Conservation (phyloP, 2,113 vertebrate species). For the Platanista minor region DNA sequence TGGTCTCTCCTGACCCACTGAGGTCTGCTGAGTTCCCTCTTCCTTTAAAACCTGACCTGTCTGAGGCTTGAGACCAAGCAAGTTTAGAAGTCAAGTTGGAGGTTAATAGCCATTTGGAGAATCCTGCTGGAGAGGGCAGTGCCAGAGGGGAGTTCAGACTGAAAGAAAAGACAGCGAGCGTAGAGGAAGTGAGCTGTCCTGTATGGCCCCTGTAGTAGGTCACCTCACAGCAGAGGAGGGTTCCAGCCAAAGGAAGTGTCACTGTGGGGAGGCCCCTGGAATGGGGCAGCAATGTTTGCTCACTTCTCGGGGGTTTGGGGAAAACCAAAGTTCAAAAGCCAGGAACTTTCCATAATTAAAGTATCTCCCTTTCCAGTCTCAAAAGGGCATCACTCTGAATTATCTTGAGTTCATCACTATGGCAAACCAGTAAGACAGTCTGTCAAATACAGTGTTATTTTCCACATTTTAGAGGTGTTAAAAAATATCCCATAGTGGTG, state of each 20-base stretch:
- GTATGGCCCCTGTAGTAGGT: rapidly evolving
- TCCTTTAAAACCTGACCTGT: neutral
- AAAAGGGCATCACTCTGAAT: neutral
- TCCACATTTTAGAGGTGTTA: neutral
- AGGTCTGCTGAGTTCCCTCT: neutral
- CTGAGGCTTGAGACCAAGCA: neutral
- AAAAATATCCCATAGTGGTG: neutral
- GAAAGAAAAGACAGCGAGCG: neutral
- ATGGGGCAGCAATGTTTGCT: neutral
- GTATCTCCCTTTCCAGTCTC: neutral
- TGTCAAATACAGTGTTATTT: neutral
- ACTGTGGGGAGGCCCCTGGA: neutral
- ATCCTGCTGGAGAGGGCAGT: neutral
- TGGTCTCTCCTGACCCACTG: neutral
- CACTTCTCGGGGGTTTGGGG: rapidly evolving
- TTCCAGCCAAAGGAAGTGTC: neutral
- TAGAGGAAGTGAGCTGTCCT: neutral
- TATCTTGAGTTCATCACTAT: neutral
- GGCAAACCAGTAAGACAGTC: neutral
- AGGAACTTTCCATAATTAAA: neutral
- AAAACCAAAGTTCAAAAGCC: neutral
- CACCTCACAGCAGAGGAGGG: rapidly evolving
- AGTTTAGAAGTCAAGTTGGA: neutral
- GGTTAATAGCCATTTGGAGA: neutral
- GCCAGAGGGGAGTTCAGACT: neutral